Base-by-base conservation (phyloP, 92 coral and sea anemone genomes). In the Epizoanthus stellaris region DNA sequence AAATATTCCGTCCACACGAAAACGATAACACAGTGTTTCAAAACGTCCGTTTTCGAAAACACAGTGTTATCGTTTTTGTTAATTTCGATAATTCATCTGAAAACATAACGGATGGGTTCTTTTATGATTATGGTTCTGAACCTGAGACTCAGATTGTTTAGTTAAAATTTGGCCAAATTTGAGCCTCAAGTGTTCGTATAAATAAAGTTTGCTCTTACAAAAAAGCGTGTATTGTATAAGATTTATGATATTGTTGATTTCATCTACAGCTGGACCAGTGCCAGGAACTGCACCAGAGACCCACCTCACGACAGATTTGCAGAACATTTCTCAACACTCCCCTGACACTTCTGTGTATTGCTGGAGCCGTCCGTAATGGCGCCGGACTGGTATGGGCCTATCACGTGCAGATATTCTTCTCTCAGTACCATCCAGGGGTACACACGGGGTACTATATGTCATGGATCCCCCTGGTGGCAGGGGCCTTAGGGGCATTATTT, bases 401-500 rank as follows among this genome's bases (percentile, higher is more conserved):
- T 54, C 57, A 77, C n/a, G 54, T 77, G 23, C 70, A 77, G 70
- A 62, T 40, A 17, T 77, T 60, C 70, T 77, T 77, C 70, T 7
- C 82, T 2, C 19, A 77, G 70, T 77, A 77, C 56, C 53, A 39
- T 45, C 82, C 82, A 5, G 70, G 82, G 4, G 70, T 62, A 12
- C 57, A 77, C 39, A 62, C 70, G n/a, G 70, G 36, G 12, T 77
- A 77, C 70, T 77, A 77, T 65, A 62, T 77, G 82, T 77, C 82
- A n/a, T 77, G 82, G 82, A 77, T 77, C 40, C 82, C 82, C 14
- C 56, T 62, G 14, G 82, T 77, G 34, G 82, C 23, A 9, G 82
- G 82, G 4, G 25, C 59, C 49, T 9, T 60, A 13, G 82, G 82
- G 7, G 58, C 71, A 62, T 5, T 61, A 40, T 59, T 77, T 61